Evolutionary conservation across 1,140 invertebrate genomes (phyloP).

Genomic region (Leptoteleia sp.): DNA sequence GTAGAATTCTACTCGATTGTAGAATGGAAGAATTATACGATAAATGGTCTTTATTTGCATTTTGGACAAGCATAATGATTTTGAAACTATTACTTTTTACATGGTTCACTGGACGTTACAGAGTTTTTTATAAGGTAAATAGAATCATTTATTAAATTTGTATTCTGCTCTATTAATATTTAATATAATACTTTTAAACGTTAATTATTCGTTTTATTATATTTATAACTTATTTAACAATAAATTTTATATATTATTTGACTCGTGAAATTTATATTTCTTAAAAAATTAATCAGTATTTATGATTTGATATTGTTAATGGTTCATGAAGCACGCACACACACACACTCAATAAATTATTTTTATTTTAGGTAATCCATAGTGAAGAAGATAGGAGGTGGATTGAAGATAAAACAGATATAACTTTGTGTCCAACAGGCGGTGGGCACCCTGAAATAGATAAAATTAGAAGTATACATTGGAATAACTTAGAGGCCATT

Average conservation of each 20-base stretch:
- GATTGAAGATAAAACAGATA: constrained; percentile 66
- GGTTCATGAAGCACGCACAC: too few relatives aligned
- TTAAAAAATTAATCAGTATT: too few relatives aligned
- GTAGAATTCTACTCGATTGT: too few relatives aligned
- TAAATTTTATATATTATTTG: too few relatives aligned
- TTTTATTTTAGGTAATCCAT: constrained; percentile 67
- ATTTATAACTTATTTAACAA: too few relatives aligned
- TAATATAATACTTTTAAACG: too few relatives aligned
- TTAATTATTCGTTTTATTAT: too few relatives aligned
- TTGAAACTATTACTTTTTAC: constrained; percentile 70
- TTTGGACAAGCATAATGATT: constrained; percentile 70
- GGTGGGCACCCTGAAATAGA: constrained; percentile 72
- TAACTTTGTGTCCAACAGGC: constrained; percentile 64
- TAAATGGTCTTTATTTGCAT: constrained; percentile 66
- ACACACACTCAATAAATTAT: too few relatives aligned
- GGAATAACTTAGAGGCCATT: constrained; percentile 65
- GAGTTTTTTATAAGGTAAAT: constrained; percentile 70
- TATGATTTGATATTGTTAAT: too few relatives aligned
- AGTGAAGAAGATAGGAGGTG: constrained; percentile 74
- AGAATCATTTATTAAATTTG: constrained; percentile 6
- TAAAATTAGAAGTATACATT: constrained; percentile 70
- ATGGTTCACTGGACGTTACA: constrained; percentile 72
- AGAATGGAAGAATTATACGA: constrained; percentile 34
- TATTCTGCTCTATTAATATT: too few relatives aligned
- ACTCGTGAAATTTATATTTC: too few relatives aligned